Base-by-base conservation (phyloP, 2,113 vertebrate species). In the Leptosomus discolor region DNA sequence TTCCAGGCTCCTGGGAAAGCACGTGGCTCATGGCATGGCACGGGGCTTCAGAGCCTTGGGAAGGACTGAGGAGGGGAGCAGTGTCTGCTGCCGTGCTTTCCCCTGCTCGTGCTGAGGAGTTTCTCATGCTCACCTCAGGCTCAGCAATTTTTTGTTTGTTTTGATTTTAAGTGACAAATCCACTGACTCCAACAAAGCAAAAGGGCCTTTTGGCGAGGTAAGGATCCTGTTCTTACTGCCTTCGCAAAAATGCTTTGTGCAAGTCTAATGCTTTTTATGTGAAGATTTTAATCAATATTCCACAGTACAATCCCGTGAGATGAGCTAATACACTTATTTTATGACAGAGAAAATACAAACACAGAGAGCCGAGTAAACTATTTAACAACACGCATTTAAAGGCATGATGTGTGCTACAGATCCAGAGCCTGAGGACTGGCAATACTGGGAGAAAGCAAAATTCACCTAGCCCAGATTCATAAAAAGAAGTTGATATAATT, bases 11-110 rank as follows among this genome's bases (percentile, higher is more conserved):
- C 48, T 20, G 14, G 69, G 65, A n/a, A 37, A 2, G 45, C 2
- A 1, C 1, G 2, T 6, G 53, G 46, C 54, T 68, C 65, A 21
- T 0, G 0, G 74, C 74, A 21, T 1, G 4, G 70, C 27, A 6
- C 8, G 0, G 8, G 19, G 24, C 63, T 83, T 18, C 3, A 3
- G 36, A 32, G 41, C 53, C 14, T 22, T 4, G 48, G 39, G 30
- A 43, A 65, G 68, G 68, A 46, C 20, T 15, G 10, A 46, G 45
- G 37, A 75, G 18, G 21, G 39, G 41, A 90, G 11, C 39, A 48
- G n/a, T 0, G 1, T 50, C 37, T 45, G 32, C 61, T 45, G 53
- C 61, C 9, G 0, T 0, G 3, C 37, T 9, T 37, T 14, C 23
- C 45, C 39, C 32, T 13, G 22, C 30, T 73, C 9, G 4, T 5